Percentiles rank a stretch among this genome's conserved stretches.
Conservation (phyloP, 2,113 vertebrate genomes). For the Phaethornis superciliosus region DNA sequence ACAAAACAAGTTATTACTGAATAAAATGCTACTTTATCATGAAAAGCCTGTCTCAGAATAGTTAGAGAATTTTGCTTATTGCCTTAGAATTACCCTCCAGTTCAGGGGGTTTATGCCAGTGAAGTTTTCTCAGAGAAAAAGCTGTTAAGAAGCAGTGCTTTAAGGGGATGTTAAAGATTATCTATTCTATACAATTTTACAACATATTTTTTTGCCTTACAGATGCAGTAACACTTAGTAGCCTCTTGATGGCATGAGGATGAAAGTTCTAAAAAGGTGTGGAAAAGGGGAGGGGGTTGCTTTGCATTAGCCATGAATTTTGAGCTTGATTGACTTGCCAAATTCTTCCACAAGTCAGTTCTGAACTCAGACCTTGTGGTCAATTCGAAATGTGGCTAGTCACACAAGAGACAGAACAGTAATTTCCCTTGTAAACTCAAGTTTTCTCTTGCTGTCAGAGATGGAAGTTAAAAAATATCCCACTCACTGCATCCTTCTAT, state of each 20-base stretch:
- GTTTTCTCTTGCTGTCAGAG: neutral
- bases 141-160: neutral
- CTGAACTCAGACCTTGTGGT: neutral
- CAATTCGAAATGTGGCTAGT: neutral
- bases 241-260: neutral
- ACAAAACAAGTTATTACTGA: neutral
- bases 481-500: neutral
- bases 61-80: neutral
- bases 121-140: neutral
- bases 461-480: neutral
- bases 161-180: neutral
- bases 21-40: neutral
- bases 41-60: neutral
- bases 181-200: neutral
- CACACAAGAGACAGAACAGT: neutral
- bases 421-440: neutral
- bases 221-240: neutral
- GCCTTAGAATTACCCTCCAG: neutral
- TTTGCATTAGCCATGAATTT: neutral
- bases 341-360: neutral
- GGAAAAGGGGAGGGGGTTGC: fast-evolving
- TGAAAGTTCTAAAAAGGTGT: neutral
- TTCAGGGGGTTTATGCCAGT: neutral
- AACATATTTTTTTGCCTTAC: neutral
- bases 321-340: neutral